Base-by-base conservation (phyloP, 2,888 invertebrate species). In the Reticulitermes lucifugus region DNA sequence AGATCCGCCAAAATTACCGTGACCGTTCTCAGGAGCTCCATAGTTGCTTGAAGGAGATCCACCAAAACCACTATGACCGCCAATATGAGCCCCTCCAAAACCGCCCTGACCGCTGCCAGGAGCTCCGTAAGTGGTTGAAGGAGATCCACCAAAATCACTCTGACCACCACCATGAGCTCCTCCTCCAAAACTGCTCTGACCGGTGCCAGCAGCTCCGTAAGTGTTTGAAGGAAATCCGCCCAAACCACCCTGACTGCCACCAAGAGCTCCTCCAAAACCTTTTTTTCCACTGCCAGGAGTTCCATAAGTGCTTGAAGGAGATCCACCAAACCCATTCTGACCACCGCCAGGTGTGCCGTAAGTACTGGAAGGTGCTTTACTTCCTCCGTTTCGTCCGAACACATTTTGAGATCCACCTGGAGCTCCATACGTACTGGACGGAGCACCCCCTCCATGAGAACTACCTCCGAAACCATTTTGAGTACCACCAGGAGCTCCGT, bases 231-330 rank as follows among this genome's bases (percentile, higher is more conserved):
- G 84, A 21, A 75, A 79, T n/a, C 83, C 85, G 25, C 85, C 86
- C 41, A 73, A 70, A 65, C 25, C 25, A 2, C 65, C 46, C 18
- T 79, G 73, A 71, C 84, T 71, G 7, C 79, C 83, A 22, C 43
- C 51, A 22, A 79, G 85, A 25, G 81, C 80, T 65, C 65, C n/a
- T 0, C 79, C 83, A n/a, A 81, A 86, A 35, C 84, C 83, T 35
- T 77, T 29, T 0, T 70, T 25, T 51, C 84, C 77, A 29, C 60
- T 70, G 12, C 70, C 81, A 70, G 86, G 85, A 12, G 87, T 86
- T 21, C 86, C 86, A 60, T 85, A 86, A 12, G 83, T 84, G 51
- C 83, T 86, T 29, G 87, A 86, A 9, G 85, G 87, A 29, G 83
- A 70, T 18, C 55, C 83, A 29, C 82, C 70, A 41, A 83, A 83